Percentiles rank a stretch among this genome's conserved stretches.
phyloP scores from a whole-genome alignment of 2,113 vertebrate genomes.

The Poecile atricapillus region DNA sequence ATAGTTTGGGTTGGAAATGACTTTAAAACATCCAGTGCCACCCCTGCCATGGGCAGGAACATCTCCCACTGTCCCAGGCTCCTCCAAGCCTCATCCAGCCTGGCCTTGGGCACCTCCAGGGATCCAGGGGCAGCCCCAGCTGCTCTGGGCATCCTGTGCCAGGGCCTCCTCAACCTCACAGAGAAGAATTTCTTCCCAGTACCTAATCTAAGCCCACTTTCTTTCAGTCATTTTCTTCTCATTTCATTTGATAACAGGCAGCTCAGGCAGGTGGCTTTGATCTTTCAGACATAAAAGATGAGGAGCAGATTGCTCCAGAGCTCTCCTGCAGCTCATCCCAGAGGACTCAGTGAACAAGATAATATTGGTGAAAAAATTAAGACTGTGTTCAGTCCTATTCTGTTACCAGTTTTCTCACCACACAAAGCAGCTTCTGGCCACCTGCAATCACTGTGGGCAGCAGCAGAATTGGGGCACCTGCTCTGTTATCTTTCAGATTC shows the following conservation, averaged over 20 bases:
- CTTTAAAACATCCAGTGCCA: fast-evolving
- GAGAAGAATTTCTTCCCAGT: background rate
- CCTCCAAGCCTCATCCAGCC: background rate
- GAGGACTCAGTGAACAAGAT: background rate
- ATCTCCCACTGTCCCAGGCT: background rate
- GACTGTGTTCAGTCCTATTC: background rate
- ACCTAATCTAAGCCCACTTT: background rate
- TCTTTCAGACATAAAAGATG: background rate
- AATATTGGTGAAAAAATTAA: background rate
- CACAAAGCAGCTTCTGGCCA: background rate
- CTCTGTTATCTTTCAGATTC: background rate
- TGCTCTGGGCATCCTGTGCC: background rate
- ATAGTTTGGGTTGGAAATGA: background rate
- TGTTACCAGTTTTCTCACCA: background rate
- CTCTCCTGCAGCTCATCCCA: background rate
- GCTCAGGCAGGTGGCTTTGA: background rate
- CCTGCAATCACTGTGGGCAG: background rate
- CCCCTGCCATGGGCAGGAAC: background rate
- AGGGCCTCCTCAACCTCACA: fast-evolving
- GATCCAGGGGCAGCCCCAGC: background rate
- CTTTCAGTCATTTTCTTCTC: background rate
- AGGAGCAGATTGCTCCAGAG: background rate
- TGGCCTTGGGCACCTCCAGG: background rate
- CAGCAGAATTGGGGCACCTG: background rate
- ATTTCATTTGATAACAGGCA: background rate